Percentiles rank a stretch among this genome's conserved stretches.
Conservation (phyloP, 2,888 invertebrate species). For the Acanthopleura granulata region DNA sequence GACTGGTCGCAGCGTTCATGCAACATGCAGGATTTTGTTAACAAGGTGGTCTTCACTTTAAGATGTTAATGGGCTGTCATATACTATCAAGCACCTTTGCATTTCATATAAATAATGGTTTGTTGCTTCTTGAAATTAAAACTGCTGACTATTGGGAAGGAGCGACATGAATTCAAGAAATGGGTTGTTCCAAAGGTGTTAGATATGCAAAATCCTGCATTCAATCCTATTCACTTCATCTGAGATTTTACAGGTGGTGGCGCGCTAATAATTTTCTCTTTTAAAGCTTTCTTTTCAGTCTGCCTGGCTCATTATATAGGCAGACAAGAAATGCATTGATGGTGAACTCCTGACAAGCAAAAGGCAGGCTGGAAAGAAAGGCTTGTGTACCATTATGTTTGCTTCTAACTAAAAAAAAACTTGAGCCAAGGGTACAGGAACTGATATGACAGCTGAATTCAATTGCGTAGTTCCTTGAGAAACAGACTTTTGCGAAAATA, state of each 20-base stretch:
- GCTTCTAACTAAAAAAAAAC: neutral
- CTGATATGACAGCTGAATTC: conserved; percentile 3
- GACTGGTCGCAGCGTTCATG: conserved; percentile 1
- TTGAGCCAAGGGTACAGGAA: conserved; percentile 3
- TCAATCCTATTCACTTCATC: neutral
- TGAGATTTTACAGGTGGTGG: conserved; percentile 8
- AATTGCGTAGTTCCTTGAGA: neutral
- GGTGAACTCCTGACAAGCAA: too few species aligned
- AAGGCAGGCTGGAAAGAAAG: too few species aligned
- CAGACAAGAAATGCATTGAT: too few species aligned
- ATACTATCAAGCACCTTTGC: too few species aligned
- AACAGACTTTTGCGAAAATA: too few species aligned
- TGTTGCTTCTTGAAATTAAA: too few species aligned
- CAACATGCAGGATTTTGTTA: neutral
- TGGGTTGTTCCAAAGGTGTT: too few species aligned
- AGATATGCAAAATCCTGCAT: conserved; percentile 10
- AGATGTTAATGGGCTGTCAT: too few species aligned
- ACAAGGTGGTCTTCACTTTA: neutral
- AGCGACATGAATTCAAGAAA: too few species aligned
- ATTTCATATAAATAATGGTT: too few species aligned
- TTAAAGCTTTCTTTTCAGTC: conserved; percentile 12
- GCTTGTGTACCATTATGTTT: neutral
- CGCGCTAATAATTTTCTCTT: conserved; percentile 5
- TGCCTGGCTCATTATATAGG: neutral
- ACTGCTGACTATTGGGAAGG: too few species aligned